Percentiles rank a stretch among this genome's conserved stretches.
Conservation (phyloP, 2,113 vertebrate species). For the Stegastes partitus region DNA sequence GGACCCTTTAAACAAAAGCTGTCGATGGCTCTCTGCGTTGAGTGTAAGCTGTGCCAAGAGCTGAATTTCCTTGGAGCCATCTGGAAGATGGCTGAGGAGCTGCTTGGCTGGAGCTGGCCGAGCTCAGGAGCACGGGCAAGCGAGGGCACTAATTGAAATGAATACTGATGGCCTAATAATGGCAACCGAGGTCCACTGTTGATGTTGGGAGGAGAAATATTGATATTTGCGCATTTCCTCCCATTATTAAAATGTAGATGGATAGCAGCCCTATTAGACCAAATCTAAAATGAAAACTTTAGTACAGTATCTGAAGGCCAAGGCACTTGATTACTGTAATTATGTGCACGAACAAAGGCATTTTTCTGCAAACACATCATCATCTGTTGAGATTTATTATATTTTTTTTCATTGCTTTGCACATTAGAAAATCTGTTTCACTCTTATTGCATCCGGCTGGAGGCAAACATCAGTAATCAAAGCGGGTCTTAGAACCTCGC, state of each 20-base stretch:
- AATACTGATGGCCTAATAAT: conserved; percentile 32
- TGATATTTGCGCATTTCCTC: conserved; percentile 9
- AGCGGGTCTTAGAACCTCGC: too few species aligned
- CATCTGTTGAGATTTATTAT: neutral
- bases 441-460: neutral
- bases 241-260: neutral
- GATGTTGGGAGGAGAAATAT: neutral
- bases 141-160: conserved; percentile 50
- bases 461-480: neutral
- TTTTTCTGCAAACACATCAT: too few species aligned
- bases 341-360: neutral
- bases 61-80: conserved; percentile 62
- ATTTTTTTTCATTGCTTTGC: too few species aligned
- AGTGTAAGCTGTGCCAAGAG: conserved; percentile 46
- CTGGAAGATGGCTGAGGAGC: conserved; percentile 55
- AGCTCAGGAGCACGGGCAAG: conserved; percentile 11
- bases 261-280: neutral
- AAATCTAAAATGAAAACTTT: neutral
- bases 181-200: neutral
- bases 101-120: conserved; percentile 26
- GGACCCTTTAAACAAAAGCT: conserved; percentile 64
- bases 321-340: neutral
- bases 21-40: conserved; percentile 50
- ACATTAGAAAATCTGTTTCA: too few species aligned
- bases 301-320: neutral